Base-by-base conservation (phyloP, 2,888 invertebrate species). In the Phania funesta region DNA sequence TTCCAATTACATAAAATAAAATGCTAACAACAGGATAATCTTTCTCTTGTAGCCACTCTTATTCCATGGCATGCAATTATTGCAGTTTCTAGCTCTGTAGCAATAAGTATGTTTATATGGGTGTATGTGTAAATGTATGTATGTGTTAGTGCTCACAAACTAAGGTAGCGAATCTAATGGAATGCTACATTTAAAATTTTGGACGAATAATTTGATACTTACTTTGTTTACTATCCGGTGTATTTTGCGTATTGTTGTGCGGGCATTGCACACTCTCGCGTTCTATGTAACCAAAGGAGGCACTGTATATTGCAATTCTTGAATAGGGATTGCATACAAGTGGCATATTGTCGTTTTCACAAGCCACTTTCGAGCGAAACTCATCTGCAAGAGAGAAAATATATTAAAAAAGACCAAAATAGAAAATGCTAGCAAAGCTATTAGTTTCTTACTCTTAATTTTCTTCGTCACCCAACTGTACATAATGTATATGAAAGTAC, bases 321-420 rank as follows among this genome's bases (percentile, higher is more conserved):
- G 95, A 95, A 90, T 96, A 95, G 60, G 96, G 95, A 92, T 95
- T 95, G 92, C 98, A 98, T 89, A 95, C 94, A 88, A 99, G 93
- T 89, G 95, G 95, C 88, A 98, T 94, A 87, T 95, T 94, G 88
- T 97, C 96, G 89, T 97, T 96, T 91, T 98, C 96, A 92, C 98
- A 99, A 84, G 97, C 97, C 88, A 97, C 95, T 93, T 97, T 96
- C 91, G 97, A 97, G 84, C 96, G 94, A 92, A 98, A 98, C 91
- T 97, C 97, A 91, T 96, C 98, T 98, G 94, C 87, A 92, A 93
- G 41, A 16, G 24, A 38, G 22, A 46, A 32, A 38, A 29, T 6
- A 20, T 11, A 56, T 50, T 48, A n/a, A 58, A 65, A 16, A 54
- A 2, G 8, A 78, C 35, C 44, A 50, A 41, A 52, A 41, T 54